Percentiles rank a stretch among this genome's conserved stretches.
Evolutionary conservation across 1,140 invertebrate genomes (phyloP).

Genomic region (Drosophila kohkoa): DNA sequence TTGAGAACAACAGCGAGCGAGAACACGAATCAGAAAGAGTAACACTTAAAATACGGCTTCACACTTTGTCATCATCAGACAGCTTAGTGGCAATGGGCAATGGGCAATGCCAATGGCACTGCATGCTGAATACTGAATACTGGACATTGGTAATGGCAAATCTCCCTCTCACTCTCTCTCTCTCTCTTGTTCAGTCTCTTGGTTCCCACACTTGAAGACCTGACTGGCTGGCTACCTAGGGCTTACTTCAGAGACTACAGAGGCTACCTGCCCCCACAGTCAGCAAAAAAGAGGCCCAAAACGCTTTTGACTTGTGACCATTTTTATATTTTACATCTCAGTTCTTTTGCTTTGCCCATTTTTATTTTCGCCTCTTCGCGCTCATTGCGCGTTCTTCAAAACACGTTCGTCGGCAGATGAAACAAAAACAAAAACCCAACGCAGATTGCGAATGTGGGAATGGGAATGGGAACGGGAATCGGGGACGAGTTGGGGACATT

Average conservation of each 20-base stretch:
- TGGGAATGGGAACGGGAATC: constrained; percentile 3
- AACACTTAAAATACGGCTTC: constrained; percentile 76
- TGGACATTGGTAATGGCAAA: constrained; percentile 16
- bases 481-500: not conserved
- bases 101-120: constrained; percentile 18
- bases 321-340: constrained; percentile 65
- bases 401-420: constrained; percentile 77
- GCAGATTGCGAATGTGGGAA: constrained; percentile 19
- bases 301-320: constrained; percentile 79
- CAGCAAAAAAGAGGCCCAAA: constrained; percentile 46
- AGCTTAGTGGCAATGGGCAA: constrained; percentile 55
- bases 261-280: constrained; percentile 23
- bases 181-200: not conserved
- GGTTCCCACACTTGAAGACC: not conserved
- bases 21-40: constrained; percentile 43
- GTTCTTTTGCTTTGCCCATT: constrained; percentile 33
- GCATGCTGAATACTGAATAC: not conserved
- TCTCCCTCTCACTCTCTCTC: not conserved
- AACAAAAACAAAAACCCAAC: constrained; percentile 56
- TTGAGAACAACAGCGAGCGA: constrained; percentile 6
- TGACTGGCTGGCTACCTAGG: not conserved
- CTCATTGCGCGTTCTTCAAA: constrained; percentile 35
- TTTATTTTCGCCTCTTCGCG: constrained; percentile 13
- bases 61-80: constrained; percentile 80
- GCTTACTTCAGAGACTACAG: not conserved